phyloP scores from a whole-genome alignment of 2,113 vertebrate genomes.

The Myxocyprinus asiaticus region DNA sequence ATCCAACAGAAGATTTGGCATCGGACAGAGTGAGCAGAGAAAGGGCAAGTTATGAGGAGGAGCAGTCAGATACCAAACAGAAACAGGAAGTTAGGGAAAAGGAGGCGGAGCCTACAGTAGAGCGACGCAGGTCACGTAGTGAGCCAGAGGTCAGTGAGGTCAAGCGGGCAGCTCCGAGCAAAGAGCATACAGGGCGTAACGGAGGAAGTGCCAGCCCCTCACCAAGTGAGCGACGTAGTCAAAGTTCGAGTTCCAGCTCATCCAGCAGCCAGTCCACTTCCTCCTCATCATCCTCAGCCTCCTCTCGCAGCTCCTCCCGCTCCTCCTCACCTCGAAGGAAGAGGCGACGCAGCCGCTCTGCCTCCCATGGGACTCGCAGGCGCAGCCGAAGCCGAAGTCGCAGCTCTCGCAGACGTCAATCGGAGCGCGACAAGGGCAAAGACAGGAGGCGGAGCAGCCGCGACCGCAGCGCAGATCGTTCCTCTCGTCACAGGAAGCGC shows the following conservation, averaged over 20 bases:
- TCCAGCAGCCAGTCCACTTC: constrained; percentile 81
- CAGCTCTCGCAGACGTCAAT: constrained; percentile 79
- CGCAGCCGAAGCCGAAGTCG: constrained; percentile 85
- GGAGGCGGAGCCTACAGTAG: constrained; percentile 81
- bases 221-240: constrained; percentile 46
- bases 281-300: constrained; percentile 89
- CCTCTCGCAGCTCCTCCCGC: constrained; percentile 74
- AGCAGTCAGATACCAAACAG: constrained; percentile 81
- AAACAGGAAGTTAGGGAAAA: constrained; percentile 87
- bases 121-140: constrained; percentile 89
- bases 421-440: constrained; percentile 78
- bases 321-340: constrained; percentile 86
- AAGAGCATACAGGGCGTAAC: constrained; percentile 78
- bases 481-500: constrained; percentile 77
- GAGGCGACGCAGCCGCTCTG: constrained; percentile 82
- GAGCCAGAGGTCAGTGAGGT: constrained; percentile 79
- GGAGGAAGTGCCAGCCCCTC: constrained; percentile 59
- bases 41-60: constrained; percentile 84
- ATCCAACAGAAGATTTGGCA: constrained; percentile 84
- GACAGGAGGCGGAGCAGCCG: constrained; percentile 84
- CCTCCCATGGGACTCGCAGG: constrained; percentile 75
- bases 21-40: constrained; percentile 89
- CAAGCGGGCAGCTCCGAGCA: constrained; percentile 82
- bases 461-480: constrained; percentile 76
- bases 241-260: constrained; percentile 82